phyloP scores from a whole-genome alignment of 2,888 invertebrate species.

The Chironomus tentans region DNA sequence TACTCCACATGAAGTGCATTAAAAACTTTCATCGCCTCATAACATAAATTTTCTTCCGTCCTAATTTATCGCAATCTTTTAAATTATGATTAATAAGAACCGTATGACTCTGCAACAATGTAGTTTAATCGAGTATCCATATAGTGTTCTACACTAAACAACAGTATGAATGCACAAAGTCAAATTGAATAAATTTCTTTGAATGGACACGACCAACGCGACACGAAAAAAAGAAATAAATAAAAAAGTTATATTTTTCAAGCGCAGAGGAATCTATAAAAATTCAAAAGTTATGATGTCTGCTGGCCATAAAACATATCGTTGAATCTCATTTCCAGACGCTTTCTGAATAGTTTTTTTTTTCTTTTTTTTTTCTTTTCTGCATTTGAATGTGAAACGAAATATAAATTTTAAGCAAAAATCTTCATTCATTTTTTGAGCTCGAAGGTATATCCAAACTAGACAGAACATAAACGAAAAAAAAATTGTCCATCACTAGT shows the following conservation, averaged over 20 bases:
- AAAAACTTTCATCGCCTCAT: too few relatives aligned
- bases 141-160: neutral
- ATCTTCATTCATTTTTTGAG: neutral
- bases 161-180: too few relatives aligned
- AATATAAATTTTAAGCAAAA: too few relatives aligned
- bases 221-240: neutral
- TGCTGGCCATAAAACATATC: neutral
- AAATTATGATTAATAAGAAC: too few relatives aligned
- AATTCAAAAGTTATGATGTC: slow-evolving; percentile 15
- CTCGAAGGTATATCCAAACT: neutral
- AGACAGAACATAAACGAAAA: neutral
- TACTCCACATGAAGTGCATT: too few relatives aligned
- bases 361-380: neutral
- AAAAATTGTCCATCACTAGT: neutral
- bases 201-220: neutral
- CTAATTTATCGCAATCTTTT: too few relatives aligned
- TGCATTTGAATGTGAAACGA: neutral
- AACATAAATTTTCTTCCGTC: too few relatives aligned
- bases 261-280: neutral
- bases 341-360: neutral
- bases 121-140: neutral
- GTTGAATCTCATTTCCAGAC: neutral
- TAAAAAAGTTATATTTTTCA: neutral
- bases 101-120: too few relatives aligned
- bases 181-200: neutral